A percentile compares a stretch with the other conserved stretches of the same genome.
These are phyloP conservation scores for Micropoecilia bifurca DNA, from an alignment of 2,797 vertebrate genomes.

Conservation along the genomic window DNA sequence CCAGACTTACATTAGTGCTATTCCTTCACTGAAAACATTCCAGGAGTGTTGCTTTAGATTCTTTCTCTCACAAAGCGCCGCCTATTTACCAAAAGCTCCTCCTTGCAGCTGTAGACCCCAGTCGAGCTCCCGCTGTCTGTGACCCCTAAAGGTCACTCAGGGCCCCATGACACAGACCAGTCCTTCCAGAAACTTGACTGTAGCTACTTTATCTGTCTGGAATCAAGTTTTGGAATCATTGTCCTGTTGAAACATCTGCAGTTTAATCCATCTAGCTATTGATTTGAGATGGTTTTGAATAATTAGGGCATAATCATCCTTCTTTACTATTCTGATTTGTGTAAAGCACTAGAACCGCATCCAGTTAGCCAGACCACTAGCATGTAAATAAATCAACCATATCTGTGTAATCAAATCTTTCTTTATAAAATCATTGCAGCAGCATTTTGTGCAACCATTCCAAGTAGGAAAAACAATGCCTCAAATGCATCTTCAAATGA, in stretches of 20 bases:
- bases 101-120: no score
- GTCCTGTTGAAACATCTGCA: neutral
- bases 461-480: neutral
- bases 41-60: no score
- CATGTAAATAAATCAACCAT: neutral
- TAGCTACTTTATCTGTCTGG: neutral
- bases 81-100: no score
- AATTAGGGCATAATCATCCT: neutral
- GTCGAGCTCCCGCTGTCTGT: no score
- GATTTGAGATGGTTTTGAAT: neutral
- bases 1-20: neutral
- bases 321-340: neutral
- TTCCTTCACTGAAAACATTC: no score
- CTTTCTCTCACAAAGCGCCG: no score
- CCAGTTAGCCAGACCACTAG: neutral
- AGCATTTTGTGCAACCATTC: neutral
- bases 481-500: neutral
- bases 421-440: neutral
- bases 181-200: neutral
- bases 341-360: neutral
- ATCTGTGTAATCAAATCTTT: neutral
- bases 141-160: no score
- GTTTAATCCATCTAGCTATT: neutral
- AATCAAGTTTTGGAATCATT: neutral
- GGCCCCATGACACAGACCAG: no score